These are phyloP conservation scores for Poeciliopsis turneri DNA, from an alignment of 2,797 vertebrate species.

Conservation along the genomic window DNA sequence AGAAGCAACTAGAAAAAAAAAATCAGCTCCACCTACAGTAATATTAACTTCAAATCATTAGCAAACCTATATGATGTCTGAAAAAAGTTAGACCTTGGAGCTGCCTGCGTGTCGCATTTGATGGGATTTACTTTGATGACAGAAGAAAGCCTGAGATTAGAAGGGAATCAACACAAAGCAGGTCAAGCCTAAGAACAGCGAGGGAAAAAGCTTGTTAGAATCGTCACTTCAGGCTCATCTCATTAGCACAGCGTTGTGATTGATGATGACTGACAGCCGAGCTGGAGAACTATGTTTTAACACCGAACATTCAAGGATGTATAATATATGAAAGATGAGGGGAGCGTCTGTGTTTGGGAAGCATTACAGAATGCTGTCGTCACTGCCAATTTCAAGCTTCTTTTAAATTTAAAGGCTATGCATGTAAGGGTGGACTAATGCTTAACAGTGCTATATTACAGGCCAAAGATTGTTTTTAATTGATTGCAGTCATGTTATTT, in stretches of 20 bases:
- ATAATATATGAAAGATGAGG: not conserved
- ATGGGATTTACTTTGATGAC: conserved; percentile 35
- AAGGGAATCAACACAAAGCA: conserved; percentile 34
- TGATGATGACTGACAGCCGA: conserved; percentile 67
- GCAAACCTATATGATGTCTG: not conserved
- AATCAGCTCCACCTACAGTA: not conserved
- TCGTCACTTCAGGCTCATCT: conserved; percentile 63
- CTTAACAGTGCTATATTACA: not conserved
- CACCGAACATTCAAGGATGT: not conserved
- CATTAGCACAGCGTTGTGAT: conserved; percentile 45
- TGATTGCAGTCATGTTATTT: not conserved
- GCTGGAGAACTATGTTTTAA: conserved; percentile 51
- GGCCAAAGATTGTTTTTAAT: not conserved
- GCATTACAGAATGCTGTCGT: not conserved
- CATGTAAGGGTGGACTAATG: not conserved
- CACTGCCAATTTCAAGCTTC: not conserved
- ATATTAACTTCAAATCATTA: not conserved
- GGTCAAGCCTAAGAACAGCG: conserved; percentile 44
- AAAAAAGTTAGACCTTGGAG: not conserved
- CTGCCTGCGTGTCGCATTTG: not conserved
- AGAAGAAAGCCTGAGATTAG: conserved; percentile 28
- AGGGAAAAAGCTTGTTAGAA: conserved; percentile 62
- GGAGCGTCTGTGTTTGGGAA: not conserved
- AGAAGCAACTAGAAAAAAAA: not conserved
- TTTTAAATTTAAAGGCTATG: not conserved